Percentiles rank a stretch among this genome's conserved stretches.
These are phyloP conservation scores for Protobothrops mucrosquamatus DNA, from an alignment of 2,113 vertebrate species.

Conservation along the genomic window DNA sequence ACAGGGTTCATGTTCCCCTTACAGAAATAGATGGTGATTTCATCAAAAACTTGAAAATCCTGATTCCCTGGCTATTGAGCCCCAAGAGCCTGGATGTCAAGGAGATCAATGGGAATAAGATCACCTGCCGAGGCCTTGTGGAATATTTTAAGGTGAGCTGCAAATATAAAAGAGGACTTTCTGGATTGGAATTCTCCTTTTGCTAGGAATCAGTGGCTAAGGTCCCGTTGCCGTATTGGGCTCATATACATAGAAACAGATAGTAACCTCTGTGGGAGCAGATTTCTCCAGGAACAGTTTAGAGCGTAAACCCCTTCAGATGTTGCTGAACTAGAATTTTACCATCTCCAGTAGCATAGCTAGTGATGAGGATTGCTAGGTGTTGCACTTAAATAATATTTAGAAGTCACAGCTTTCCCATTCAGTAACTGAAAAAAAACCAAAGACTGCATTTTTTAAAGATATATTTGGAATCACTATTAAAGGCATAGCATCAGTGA, in stretches of 20 bases:
- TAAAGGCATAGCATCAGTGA: not conserved
- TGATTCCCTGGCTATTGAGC: conserved; percentile 96
- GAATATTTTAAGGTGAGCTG: conserved; percentile 93
- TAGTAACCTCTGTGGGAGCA: not conserved
- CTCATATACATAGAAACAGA: not conserved
- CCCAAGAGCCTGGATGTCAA: conserved; percentile 89
- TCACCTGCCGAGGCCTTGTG: conserved; percentile 94
- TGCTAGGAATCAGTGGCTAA: not conserved
- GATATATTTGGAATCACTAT: not conserved
- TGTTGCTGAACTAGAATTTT: not conserved
- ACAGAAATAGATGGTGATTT: conserved; percentile 95
- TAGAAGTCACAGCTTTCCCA: not conserved
- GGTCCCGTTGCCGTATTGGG: not conserved
- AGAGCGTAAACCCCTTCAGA: not conserved
- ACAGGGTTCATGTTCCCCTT: conserved; percentile 14
- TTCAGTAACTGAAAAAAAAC: not conserved
- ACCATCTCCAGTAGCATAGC: not conserved
- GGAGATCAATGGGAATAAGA: conserved; percentile 96
- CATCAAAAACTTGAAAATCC: conserved; percentile 90
- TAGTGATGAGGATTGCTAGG: not conserved
- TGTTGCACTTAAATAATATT: not conserved
- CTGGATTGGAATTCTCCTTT: not conserved
- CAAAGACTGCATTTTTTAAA: not conserved
- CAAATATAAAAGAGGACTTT: no score
- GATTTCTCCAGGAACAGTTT: not conserved